phyloP scores from a whole-genome alignment of 2,113 vertebrate species.

The Oceanites oceanicus region DNA sequence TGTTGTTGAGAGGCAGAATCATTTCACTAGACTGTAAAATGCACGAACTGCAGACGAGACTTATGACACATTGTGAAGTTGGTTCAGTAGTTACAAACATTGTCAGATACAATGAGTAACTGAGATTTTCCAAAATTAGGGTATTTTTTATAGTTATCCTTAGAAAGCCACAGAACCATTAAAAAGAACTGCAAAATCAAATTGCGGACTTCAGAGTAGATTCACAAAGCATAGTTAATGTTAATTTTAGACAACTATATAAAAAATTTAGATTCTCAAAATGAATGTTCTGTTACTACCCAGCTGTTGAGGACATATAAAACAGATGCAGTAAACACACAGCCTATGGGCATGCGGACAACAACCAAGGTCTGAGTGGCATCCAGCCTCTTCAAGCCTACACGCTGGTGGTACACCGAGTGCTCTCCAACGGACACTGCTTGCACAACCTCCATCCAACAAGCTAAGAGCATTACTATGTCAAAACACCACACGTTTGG shows the following conservation, averaged over 20 bases:
- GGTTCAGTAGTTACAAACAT: neutral
- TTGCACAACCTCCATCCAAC: neutral
- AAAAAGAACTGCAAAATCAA: neutral
- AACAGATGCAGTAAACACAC: neutral
- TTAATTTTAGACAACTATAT: neutral
- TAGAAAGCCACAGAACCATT: neutral
- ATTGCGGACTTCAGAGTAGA: neutral
- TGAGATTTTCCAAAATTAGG: neutral
- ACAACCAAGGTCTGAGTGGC: neutral
- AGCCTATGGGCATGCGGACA: neutral
- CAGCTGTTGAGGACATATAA: neutral
- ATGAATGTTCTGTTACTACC: neutral
- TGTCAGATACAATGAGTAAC: neutral
- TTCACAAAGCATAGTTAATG: neutral
- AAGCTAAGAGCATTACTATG: neutral
- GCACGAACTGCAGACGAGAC: neutral
- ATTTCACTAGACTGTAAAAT: neutral
- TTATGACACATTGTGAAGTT: neutral
- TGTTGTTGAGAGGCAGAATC: neutral
- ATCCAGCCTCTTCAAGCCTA: neutral
- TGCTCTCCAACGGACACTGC: fast-evolving
- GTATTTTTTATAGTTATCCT: neutral
- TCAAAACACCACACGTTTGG: neutral
- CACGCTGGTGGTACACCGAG: neutral
- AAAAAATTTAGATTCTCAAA: neutral